Conservation (phyloP, 1,140 invertebrate species). For the Brachionus koreanus region DNA sequence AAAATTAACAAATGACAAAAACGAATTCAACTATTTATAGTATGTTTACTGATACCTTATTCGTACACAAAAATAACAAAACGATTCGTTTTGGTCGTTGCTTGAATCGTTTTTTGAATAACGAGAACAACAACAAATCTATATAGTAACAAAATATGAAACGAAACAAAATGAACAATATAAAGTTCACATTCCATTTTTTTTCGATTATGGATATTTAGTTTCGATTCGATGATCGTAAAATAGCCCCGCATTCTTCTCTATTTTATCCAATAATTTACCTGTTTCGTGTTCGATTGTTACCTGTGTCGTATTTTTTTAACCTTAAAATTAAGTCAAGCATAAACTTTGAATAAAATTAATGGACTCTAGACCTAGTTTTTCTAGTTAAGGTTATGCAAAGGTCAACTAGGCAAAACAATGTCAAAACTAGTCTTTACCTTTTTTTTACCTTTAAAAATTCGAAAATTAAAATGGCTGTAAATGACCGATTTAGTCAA, state of each 20-base stretch:
- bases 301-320: conserved; percentile 33
- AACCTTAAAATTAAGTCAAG: conserved; percentile 39
- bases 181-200: conserved; percentile 33
- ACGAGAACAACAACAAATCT: neutral
- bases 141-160: neutral
- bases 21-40: neutral
- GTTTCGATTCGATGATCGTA: neutral
- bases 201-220: conserved; percentile 1
- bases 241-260: neutral
- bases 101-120: neutral
- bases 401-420: neutral
- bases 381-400: neutral
- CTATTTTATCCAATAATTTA: neutral
- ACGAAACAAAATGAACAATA: neutral
- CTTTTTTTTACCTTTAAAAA: neutral
- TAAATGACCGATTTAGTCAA: no score
- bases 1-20: conserved; percentile 28
- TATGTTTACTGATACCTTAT: neutral
- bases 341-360: conserved; percentile 33
- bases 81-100: neutral
- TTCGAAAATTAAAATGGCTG: neutral
- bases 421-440: neutral
- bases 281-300: neutral
- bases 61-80: neutral
- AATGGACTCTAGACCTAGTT: conserved; percentile 30